These are phyloP conservation scores for Bolinopsis microptera DNA, from an alignment of 37 sponge, comb jelly and placozoan species.

Conservation along the genomic window DNA sequence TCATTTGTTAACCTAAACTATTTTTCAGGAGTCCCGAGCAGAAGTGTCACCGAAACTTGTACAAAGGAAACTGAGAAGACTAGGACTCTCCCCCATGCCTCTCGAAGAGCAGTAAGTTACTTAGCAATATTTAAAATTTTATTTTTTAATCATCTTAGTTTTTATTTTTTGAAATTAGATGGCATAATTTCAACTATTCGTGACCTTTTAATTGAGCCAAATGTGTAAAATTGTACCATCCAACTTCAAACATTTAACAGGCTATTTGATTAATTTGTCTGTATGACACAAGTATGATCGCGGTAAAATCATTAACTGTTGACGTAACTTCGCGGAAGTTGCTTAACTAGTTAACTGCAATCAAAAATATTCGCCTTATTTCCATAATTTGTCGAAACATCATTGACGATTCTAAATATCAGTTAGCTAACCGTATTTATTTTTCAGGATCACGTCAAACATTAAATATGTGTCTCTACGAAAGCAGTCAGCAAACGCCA, in stretches of 20 bases:
- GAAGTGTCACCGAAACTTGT: slow-evolving; percentile 42
- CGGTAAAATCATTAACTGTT: no score
- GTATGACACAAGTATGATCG: no score
- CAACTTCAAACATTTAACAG: no score
- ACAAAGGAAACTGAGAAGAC: slow-evolving; percentile 46
- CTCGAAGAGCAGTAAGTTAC: slow-evolving; percentile 61
- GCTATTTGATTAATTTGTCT: no score
- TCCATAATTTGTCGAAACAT: no score
- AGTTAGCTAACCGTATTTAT: neutral
- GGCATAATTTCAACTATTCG: neutral
- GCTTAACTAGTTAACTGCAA: no score
- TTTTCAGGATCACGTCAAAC: slow-evolving; percentile 7
- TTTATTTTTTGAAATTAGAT: neutral
- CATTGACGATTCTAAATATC: no score
- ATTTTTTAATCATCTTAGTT: neutral
- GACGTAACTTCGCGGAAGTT: no score
- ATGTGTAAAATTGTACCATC: neutral
- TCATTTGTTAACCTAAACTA: neutral
- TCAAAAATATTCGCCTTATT: no score
- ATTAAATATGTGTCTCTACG: slow-evolving; percentile 7
- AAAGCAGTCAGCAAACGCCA: neutral
- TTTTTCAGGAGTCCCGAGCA: neutral
- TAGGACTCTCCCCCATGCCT: slow-evolving; percentile 61
- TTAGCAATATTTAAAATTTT: neutral
- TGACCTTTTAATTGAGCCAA: neutral